Evolutionary conservation across 2,113 vertebrate genomes (phyloP).

Genomic region (Halcyon malimbica): DNA sequence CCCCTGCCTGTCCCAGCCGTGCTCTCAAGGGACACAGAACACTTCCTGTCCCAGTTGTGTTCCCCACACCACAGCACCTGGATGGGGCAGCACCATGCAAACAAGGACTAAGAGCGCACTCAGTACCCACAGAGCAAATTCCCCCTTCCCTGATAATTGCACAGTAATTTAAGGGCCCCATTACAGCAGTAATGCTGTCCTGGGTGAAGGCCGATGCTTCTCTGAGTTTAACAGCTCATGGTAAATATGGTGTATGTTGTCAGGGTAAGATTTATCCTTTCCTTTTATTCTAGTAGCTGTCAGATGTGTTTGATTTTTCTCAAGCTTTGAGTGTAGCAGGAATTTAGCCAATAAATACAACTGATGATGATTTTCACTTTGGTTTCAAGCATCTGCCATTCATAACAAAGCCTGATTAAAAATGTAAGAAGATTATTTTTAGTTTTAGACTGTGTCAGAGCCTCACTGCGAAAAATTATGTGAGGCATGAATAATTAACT

Average conservation of each 20-base stretch:
- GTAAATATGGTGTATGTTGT: constrained; percentile 36
- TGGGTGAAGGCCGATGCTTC: background rate
- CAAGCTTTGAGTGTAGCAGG: constrained; percentile 65
- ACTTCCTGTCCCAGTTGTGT: background rate
- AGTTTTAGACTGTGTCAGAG: constrained; percentile 20
- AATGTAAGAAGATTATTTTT: constrained; percentile 51
- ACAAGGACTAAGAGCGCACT: fast-evolving
- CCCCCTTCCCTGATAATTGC: background rate
- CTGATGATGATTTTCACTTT: constrained; percentile 70
- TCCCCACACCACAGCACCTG: fast-evolving
- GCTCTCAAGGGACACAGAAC: background rate
- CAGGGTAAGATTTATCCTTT: constrained; percentile 60
- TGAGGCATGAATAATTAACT: background rate
- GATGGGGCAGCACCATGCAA: fast-evolving
- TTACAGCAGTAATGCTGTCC: background rate
- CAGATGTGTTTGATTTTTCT: constrained; percentile 72
- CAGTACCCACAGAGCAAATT: background rate
- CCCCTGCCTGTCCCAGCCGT: background rate
- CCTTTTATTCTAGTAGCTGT: constrained; percentile 73
- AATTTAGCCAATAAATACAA: constrained; percentile 62
- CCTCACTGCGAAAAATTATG: background rate
- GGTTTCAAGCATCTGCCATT: constrained; percentile 74
- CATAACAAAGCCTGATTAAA: constrained; percentile 66
- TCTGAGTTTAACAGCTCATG: background rate
- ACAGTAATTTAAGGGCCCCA: background rate